Conservation (phyloP, 2,113 vertebrate species). For the Myodes glareolus region DNA sequence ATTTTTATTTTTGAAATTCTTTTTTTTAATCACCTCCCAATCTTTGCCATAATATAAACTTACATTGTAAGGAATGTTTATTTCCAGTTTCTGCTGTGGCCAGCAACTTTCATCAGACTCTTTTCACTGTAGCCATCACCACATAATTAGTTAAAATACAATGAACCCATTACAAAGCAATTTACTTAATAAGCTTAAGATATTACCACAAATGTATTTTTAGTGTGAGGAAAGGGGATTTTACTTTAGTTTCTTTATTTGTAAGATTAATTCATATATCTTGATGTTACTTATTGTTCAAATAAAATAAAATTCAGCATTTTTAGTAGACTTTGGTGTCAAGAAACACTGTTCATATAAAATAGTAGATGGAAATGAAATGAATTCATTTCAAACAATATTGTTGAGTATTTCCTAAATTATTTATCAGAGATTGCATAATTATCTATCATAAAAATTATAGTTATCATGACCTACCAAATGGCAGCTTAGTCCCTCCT, state of each 20-base stretch:
- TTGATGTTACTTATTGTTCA: conserved; percentile 21
- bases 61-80: conserved; percentile 43
- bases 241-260: not conserved
- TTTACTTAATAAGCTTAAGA: not conserved
- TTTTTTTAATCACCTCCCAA: not conserved
- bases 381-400: conserved; percentile 19
- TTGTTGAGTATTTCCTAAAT: conserved; percentile 20
- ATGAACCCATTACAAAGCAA: conserved; percentile 13
- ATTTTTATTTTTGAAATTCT: conserved; percentile 42
- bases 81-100: conserved; percentile 29
- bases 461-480: not conserved
- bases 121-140: conserved; percentile 18
- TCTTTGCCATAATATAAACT: conserved; percentile 32
- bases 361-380: not conserved
- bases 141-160: not conserved
- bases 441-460: conserved; percentile 23
- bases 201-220: not conserved
- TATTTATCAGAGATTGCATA: not conserved
- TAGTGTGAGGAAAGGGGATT: not conserved
- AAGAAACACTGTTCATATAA: conserved; percentile 14
- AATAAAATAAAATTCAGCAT: conserved; percentile 26
- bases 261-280: not conserved
- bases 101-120: not conserved
- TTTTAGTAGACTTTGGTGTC: conserved; percentile 43
- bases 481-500: not conserved